phyloP scores from a whole-genome alignment of 1,140 invertebrate genomes.

The Ganaspis sp. region DNA sequence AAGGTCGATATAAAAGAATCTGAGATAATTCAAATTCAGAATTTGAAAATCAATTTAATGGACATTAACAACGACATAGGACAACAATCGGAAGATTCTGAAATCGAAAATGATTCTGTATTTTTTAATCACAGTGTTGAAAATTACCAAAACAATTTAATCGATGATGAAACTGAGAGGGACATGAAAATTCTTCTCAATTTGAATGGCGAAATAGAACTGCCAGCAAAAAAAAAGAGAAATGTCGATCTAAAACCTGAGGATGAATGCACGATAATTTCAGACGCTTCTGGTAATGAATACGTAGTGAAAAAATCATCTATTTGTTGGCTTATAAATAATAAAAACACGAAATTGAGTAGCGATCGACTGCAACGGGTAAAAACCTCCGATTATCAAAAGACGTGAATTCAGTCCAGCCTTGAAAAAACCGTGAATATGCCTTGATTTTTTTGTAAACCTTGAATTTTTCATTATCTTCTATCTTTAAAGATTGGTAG shows the following conservation, averaged over 20 bases:
- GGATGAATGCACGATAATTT: constrained; percentile 39
- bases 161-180: constrained; percentile 25
- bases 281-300: constrained; percentile 39
- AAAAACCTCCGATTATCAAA: constrained; percentile 24
- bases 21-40: not conserved
- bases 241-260: constrained; percentile 33
- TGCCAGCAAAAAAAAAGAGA: constrained; percentile 31
- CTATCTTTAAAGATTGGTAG: too few species aligned
- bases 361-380: constrained; percentile 41
- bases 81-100: not conserved
- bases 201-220: constrained; percentile 27
- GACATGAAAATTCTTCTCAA: constrained; percentile 34
- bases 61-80: not conserved
- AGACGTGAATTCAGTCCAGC: not conserved
- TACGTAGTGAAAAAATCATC: constrained; percentile 47
- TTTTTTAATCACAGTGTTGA: constrained; percentile 11
- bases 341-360: constrained; percentile 32
- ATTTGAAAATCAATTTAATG: not conserved
- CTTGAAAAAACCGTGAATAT: not conserved
- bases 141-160: not conserved
- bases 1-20: not conserved
- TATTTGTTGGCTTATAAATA: constrained; percentile 48
- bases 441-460: not conserved
- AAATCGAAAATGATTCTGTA: constrained; percentile 22
- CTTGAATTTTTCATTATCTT: too few species aligned